phyloP scores from a whole-genome alignment of 1,140 invertebrate genomes.

The Heliothis subflexa region DNA sequence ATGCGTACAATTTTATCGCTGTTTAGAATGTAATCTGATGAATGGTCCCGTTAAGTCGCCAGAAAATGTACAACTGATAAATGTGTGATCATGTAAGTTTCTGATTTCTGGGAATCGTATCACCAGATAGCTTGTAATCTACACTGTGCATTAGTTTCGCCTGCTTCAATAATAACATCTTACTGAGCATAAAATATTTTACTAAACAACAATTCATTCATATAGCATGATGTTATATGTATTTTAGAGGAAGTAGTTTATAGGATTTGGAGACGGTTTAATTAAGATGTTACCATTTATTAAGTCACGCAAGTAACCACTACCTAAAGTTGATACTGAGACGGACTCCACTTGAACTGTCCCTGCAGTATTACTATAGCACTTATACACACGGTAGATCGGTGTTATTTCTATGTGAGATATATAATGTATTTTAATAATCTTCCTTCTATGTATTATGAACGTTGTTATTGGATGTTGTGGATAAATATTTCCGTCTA shows the following conservation, averaged over 20 bases:
- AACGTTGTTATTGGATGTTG: constrained; percentile 54
- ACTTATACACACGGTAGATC: constrained; percentile 54
- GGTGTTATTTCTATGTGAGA: constrained; percentile 53
- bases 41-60: constrained; percentile 69
- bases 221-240: constrained; percentile 67
- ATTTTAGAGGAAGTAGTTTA: constrained; percentile 76
- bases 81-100: constrained; percentile 76
- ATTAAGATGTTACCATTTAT: constrained; percentile 72
- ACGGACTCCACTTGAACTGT: constrained; percentile 34
- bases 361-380: constrained; percentile 64
- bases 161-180: constrained; percentile 56
- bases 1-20: constrained; percentile 83
- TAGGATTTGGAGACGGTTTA: constrained; percentile 76
- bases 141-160: constrained; percentile 80
- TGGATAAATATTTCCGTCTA: constrained; percentile 47
- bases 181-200: constrained; percentile 71
- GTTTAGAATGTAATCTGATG: constrained; percentile 72
- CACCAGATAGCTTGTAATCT: constrained; percentile 50
- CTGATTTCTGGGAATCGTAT: constrained; percentile 63
- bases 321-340: constrained; percentile 47
- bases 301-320: constrained; percentile 55
- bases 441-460: constrained; percentile 43
- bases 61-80: constrained; percentile 65
- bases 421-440: constrained; percentile 54
- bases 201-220: constrained; percentile 82